phyloP scores from a whole-genome alignment of 2,113 vertebrate genomes.

The Corythaeola cristata region DNA sequence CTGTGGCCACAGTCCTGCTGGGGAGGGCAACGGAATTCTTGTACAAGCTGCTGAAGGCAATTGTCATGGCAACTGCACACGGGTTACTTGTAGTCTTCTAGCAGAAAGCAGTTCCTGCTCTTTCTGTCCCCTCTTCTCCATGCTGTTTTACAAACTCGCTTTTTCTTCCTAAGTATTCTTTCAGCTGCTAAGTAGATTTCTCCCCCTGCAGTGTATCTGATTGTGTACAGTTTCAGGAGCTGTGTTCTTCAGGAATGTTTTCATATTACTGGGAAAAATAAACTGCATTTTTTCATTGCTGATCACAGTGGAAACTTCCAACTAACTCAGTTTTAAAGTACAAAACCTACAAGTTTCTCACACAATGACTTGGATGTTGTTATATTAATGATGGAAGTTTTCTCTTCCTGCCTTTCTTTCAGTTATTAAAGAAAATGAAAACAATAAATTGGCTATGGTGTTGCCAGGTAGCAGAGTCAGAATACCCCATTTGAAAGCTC shows the following conservation, averaged over 20 bases:
- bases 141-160: neutral
- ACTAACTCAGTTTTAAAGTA: neutral
- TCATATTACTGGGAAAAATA: neutral
- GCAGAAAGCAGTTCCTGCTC: neutral
- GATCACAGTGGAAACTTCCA: neutral
- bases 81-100: neutral
- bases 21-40: neutral
- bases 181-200: neutral
- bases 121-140: neutral
- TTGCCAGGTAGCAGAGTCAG: neutral
- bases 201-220: neutral
- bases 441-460: neutral
- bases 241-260: neutral
- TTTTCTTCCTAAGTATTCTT: neutral
- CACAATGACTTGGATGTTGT: neutral
- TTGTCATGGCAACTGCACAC: neutral
- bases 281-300: neutral
- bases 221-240: neutral
- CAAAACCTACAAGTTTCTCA: neutral
- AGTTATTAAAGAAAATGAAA: neutral
- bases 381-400: neutral
- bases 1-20: rapidly evolving
- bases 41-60: neutral
- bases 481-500: neutral
- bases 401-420: neutral